Conservation (phyloP, 2,113 vertebrate species). For the Eretmochelys imbricata region DNA sequence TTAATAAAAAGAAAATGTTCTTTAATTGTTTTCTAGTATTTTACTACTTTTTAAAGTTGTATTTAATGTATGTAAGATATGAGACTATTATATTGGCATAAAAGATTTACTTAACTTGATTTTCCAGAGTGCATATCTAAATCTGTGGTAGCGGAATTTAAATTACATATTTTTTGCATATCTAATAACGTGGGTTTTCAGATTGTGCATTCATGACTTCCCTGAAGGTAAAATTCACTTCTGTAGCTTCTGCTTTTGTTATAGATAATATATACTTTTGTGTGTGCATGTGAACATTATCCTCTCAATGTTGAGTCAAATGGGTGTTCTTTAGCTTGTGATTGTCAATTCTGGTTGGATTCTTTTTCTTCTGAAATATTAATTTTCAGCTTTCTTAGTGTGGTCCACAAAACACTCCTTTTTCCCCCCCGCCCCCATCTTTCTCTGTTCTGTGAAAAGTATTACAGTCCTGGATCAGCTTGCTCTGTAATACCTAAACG, state of each 20-base stretch:
- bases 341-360: background rate
- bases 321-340: background rate
- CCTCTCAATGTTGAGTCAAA: background rate
- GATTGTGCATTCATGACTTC: background rate
- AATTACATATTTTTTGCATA: background rate
- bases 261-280: background rate
- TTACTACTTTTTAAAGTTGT: background rate
- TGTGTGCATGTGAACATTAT: background rate
- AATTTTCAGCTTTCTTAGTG: background rate
- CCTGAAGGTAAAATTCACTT: background rate
- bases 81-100: background rate
- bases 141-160: background rate
- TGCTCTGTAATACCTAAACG: background rate
- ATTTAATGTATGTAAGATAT: background rate
- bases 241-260: background rate
- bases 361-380: background rate
- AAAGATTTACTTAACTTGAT: background rate
- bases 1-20: background rate
- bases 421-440: fast-evolving
- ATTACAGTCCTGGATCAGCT: background rate
- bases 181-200: background rate
- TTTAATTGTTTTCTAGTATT: background rate
- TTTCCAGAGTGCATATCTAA: background rate
- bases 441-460: background rate
- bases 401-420: background rate